Base-by-base conservation (phyloP, 2,888 invertebrate genomes). In the Drosophila rubida region DNA sequence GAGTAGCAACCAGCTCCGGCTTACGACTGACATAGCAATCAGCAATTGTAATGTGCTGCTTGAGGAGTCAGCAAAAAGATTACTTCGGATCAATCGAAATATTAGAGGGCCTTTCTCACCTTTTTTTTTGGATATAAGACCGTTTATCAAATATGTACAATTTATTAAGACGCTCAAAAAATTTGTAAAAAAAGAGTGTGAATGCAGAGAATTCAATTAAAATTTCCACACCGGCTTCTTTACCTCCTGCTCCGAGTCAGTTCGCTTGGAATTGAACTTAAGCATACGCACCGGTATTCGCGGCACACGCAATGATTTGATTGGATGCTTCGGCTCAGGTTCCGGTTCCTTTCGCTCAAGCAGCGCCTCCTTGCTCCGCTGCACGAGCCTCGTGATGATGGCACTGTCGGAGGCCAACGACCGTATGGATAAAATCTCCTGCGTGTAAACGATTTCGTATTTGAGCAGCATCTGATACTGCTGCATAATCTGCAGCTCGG, bases 391-490 rank as follows among this genome's bases (percentile, higher is more conserved):
- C 1, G 13, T 9, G 0, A 71, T 39, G 3, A 60, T 44, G 0
- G 9, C 16, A 2, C 11, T 7, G 5, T 60, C 23, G 3, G 6
- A 6, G 14, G 66, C 41, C 9, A 76, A 9, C 6, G 19, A 11
- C 2, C 27, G 44, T 9, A 61, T n/a, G 1, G 69, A 27, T 0
- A 63, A n/a, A 6, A 42, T 59, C 6, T 59, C 32, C 0, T 63
- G 37, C 1, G 58, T 59, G 35, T 49, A 67, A 1, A 49, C 39
- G 2, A 76, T 11, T 19, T 78, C 63, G 42, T 78, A 76, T 16
- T 74, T 78, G 16, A 78, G 11, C 7, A 67, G n/a, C 49, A 64
- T 63, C 14, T 69, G 35, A 41, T 48, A 78, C 30, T 58, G 48
- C n/a, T 51, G 50, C 37, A 78, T 41, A 5, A 61, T 2, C 0